Percentiles rank a stretch among this genome's conserved stretches.
phyloP scores from a whole-genome alignment of 2,113 vertebrate genomes.

The Sturnira hondurensis region DNA sequence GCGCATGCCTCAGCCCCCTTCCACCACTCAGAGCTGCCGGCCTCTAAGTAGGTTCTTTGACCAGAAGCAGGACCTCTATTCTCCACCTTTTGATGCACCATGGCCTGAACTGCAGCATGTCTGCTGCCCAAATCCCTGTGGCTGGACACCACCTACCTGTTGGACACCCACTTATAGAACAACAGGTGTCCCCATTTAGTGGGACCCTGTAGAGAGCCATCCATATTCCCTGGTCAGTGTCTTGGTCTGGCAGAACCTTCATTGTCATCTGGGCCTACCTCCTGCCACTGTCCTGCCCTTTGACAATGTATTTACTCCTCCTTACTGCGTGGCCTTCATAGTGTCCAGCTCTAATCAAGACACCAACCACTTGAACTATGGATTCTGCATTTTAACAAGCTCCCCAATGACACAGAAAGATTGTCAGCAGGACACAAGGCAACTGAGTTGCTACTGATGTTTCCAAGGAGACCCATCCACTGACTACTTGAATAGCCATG shows the following conservation, averaged over 20 bases:
- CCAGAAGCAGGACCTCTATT: background rate
- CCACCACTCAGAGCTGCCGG: background rate
- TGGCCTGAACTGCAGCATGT: background rate
- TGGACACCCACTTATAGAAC: background rate
- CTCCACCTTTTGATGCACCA: background rate
- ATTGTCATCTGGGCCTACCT: background rate
- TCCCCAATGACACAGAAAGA: background rate
- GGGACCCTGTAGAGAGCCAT: background rate
- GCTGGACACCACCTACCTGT: background rate
- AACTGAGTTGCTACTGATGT: background rate
- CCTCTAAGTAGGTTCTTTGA: background rate
- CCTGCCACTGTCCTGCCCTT: background rate
- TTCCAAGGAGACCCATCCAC: background rate
- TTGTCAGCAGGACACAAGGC: background rate
- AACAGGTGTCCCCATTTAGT: background rate
- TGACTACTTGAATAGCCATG: background rate
- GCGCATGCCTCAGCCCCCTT: background rate
- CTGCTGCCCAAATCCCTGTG: background rate
- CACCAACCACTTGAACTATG: background rate
- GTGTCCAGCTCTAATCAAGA: background rate
- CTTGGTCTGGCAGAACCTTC: background rate
- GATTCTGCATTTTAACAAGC: too few relatives aligned
- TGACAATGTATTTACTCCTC: background rate
- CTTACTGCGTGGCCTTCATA: background rate
- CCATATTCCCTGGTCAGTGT: background rate